A percentile compares a stretch with the other conserved stretches of the same genome.
Conservation (phyloP, 2,797 vertebrate genomes). For the Eulemur rubriventer region DNA sequence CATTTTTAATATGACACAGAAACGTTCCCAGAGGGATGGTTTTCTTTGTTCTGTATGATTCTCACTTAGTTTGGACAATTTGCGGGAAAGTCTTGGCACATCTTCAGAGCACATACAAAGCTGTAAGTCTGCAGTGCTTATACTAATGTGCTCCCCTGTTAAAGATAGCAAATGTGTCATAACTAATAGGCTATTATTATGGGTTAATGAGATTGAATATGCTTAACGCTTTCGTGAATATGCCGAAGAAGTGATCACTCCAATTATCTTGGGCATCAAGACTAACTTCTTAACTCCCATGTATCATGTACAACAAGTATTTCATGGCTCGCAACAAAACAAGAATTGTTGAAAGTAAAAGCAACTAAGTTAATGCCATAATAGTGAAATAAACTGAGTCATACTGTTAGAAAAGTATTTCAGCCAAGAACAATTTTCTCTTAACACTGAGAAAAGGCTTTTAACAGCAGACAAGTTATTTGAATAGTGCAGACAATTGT, state of each 20-base stretch:
- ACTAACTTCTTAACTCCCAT: not conserved
- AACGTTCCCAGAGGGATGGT: not conserved
- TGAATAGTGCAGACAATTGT: constrained; percentile 32
- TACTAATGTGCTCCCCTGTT: not conserved
- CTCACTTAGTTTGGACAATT: constrained; percentile 52
- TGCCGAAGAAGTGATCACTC: constrained; percentile 35
- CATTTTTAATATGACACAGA: constrained; percentile 30
- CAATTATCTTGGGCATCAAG: not conserved
- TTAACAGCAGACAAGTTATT: not conserved
- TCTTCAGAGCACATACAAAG: constrained; percentile 18
- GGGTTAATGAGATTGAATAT: not conserved
- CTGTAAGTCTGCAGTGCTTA: constrained; percentile 33
- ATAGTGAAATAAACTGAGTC: constrained; percentile 9
- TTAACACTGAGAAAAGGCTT: not conserved
- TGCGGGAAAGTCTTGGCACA: constrained; percentile 8
- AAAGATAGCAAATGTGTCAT: constrained; percentile 44
- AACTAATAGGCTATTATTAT: constrained; percentile 11
- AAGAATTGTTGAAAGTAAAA: constrained; percentile 36
- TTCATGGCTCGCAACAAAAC: constrained; percentile 22
- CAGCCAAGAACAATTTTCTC: not conserved
- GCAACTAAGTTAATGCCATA: constrained; percentile 15
- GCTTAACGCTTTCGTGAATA: not conserved
- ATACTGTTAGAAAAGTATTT: constrained; percentile 1
- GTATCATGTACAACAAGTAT: not conserved
- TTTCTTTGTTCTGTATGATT: constrained; percentile 51